phyloP scores from a whole-genome alignment of 2,888 invertebrate genomes.

The Rotaria socialis region DNA sequence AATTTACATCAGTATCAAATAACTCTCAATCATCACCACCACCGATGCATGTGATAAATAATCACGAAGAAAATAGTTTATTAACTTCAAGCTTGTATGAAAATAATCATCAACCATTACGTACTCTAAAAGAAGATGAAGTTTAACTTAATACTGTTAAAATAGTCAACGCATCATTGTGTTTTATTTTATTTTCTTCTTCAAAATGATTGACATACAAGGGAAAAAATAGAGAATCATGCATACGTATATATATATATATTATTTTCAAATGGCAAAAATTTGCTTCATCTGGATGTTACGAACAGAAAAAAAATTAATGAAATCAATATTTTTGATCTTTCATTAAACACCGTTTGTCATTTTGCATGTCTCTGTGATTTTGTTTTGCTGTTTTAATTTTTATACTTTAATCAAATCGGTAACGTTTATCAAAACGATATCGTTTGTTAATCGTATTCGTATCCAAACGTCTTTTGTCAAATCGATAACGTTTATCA shows the following conservation, averaged over 20 bases:
- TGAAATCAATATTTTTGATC: neutral
- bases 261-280: neutral
- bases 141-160: neutral
- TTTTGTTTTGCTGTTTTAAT: neutral
- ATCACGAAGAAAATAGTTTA: neutral
- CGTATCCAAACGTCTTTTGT: conserved; percentile 5
- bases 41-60: neutral
- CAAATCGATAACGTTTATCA: conserved; percentile 45
- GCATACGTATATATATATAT: neutral
- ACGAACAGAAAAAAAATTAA: neutral
- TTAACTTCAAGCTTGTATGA: neutral
- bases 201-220: neutral
- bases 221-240: neutral
- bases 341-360: neutral
- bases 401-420: conserved; percentile 40
- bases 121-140: neutral
- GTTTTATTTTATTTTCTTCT: neutral
- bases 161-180: neutral
- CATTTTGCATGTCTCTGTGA: too few species aligned
- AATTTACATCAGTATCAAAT: neutral
- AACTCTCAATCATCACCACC: neutral
- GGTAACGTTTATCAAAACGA: conserved; percentile 39
- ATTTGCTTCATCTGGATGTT: neutral
- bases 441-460: conserved; percentile 6
- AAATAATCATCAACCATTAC: neutral